Base-by-base conservation (phyloP, 2,113 vertebrate genomes). In the Cryptomyrus ogoouensis region DNA sequence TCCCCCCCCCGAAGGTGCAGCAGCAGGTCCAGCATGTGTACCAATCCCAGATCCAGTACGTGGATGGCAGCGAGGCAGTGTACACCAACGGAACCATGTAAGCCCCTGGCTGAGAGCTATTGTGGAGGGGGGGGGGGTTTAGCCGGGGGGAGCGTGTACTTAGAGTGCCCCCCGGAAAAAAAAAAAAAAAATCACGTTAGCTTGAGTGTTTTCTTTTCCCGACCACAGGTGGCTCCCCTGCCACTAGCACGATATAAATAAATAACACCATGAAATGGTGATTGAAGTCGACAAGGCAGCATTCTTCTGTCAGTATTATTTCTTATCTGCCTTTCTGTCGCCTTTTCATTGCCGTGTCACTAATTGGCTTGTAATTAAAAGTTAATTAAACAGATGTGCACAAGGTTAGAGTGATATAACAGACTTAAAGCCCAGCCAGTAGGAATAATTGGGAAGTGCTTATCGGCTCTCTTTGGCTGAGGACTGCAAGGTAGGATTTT, bases 21-120 rank as follows among this genome's bases (percentile, higher is more conserved):
- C 87, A 88, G 91, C 93, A 97, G 0, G 97, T 97, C 88, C 98
- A 97, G 91, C 98, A 99, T 12, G 95, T 98, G 1, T 99, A 98
- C 91, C 98, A 97, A 1, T 92, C 97, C 13, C 98, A 98, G 94
- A 97, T 99, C 93, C 98, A 99, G 93, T 99, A 99, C 90, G 97
- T 99, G 91, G 98, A 99, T 90, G 97, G 97, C 39, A 97, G 96
- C 84, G 98, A 99, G 31, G 92, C 97, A 0, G 96, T 98, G 93
- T 99, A 99, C 91, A 95, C 98, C 89, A 99, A 99, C 35, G 98
- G 98, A 95, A 96, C 98, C 90, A 98, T 99, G 98, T 99, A 96
- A 96, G 98, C 91, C 39, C 3, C 83, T 7, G 62, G 87, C 49
- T 49, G 21, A 12, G 12, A 27, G 24, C 15, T 2, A 21, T 17